Evolutionary conservation across 2,113 vertebrate genomes (phyloP), one percentile per base, ranked within the genome.

Genomic region (Lethenteron camtschaticum): DNA sequence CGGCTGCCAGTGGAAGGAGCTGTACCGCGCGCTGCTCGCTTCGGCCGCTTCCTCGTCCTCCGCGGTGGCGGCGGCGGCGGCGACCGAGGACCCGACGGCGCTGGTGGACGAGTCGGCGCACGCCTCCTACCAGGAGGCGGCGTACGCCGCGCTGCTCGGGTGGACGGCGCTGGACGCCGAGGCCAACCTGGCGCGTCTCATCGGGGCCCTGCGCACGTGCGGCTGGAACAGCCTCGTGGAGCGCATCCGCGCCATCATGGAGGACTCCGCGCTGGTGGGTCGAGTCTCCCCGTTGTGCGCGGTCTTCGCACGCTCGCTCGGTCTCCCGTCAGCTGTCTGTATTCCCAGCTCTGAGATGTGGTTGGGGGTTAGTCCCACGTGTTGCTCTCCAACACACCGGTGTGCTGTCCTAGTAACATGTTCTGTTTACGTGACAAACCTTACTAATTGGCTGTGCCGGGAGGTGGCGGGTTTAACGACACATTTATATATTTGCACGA

Each of bases 181-280:
- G 71, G 89, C 91, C 78, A 96, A 88, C 79, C 84, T 97, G n/a
- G 91, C 89, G 55, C 91, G 92, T 77, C 79, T 97, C 68, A 96
- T 95, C 78, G 89, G 86, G 0, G 87, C 86, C 12, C 81, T 97
- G 11, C 91, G 92, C 66, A 83, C 87, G 70, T 88, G 89, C 73
- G 81, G 87, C 2, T 86, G 91, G 75, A 96, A 86, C 0, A 91
- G 96, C 0, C 88, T 97, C 8, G 90, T 97, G 73, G 92, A 96
- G 80, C 95, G 89, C 81, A 90, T 97, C 71, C 85, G 92, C 1
- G 84, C 83, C 8, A 79, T 95, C 72, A 95, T 97, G 89, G 92
- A 97, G 76, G 92, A 95, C 74, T 87, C 88, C 57, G 76, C 85
- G 1, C 85, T 90, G 86, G 92, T 96, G 41, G 41, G 41, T 41